phyloP scores from a whole-genome alignment of 2,113 vertebrate species.

The Aleadryas rufinucha region DNA sequence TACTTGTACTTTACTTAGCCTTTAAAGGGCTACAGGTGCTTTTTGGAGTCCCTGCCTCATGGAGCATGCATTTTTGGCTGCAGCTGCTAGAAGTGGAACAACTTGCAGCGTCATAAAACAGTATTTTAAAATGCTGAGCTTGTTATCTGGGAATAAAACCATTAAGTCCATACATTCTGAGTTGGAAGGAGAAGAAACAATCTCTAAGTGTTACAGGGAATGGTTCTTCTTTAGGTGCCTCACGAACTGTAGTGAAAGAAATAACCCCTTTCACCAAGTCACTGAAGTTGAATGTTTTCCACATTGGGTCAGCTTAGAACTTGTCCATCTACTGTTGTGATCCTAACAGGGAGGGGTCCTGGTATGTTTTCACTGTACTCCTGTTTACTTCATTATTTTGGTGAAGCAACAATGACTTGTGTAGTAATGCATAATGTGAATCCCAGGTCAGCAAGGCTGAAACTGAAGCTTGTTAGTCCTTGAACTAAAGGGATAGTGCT shows the following conservation, averaged over 20 bases:
- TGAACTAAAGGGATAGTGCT: not conserved
- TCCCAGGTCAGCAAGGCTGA: not conserved
- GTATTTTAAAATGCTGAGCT: not conserved
- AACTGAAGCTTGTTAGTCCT: not conserved
- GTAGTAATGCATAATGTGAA: not conserved
- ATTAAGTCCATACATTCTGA: not conserved
- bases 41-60: not conserved
- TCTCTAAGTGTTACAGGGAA: not conserved
- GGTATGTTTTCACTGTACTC: not conserved
- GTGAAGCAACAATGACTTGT: not conserved
- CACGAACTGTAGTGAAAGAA: not conserved
- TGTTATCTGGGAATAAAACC: not conserved
- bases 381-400: not conserved
- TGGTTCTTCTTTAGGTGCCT: not conserved
- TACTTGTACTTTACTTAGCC: not conserved
- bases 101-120: not conserved
- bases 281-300: not conserved
- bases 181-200: not conserved
- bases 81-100: not conserved
- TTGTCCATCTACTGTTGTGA: not conserved
- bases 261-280: not conserved
- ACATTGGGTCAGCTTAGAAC: not conserved
- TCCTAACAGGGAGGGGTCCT: fast-evolving
- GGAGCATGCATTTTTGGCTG: not conserved
- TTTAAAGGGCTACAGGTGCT: not conserved